Evolutionary conservation across 2,113 vertebrate species (phyloP), one percentile per base, ranked within the genome.

Genomic region (Callopanchax toddi): DNA sequence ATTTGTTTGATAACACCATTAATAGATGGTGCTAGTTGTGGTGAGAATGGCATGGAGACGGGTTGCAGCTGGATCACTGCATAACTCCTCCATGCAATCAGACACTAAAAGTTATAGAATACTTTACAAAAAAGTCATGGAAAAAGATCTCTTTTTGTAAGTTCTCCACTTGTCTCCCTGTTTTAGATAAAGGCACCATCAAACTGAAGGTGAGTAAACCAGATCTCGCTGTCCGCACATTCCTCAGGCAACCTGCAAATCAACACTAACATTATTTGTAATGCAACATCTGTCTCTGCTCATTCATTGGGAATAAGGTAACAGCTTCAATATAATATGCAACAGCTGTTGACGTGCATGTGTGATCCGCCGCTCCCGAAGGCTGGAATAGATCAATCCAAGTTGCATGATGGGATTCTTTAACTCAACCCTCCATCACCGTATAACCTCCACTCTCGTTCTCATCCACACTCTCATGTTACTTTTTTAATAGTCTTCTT

Each of bases 141-240:
- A 22, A 15, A 50, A 37, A 9, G 11, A 20, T 13, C 5, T 55
- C 21, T 15, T 21, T 22, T 56, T 68, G 20, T 66, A 10, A 3
- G 16, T 2, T 17, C 23, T 84, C 32, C 68, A 3, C 12, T 50
- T 50, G 26, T 71, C 25, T 72, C 71, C 78, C 53, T 6, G 15
- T 92, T 93, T 84, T 74, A 97, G 96, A 95, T 82, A 98, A 97
- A 94, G 95, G 95, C 75, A 94, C 91, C 44, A 85, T 97, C 78
- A 96, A 93, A 66, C 81, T 98, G 60, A 94, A 96, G 96, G 96
- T 97, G 83, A 95, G 95, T 74, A 23, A 9, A 37, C 63, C 39
- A 80, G 78, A 82, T 57, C 44, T 67, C 58, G 67, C 42, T 51
- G 73, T 81, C 65, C 54, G 70, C 74, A 65, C 86, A 86, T 84